Evolutionary conservation across 1,140 invertebrate species (phyloP).

Genomic region (Varroa destructor): DNA sequence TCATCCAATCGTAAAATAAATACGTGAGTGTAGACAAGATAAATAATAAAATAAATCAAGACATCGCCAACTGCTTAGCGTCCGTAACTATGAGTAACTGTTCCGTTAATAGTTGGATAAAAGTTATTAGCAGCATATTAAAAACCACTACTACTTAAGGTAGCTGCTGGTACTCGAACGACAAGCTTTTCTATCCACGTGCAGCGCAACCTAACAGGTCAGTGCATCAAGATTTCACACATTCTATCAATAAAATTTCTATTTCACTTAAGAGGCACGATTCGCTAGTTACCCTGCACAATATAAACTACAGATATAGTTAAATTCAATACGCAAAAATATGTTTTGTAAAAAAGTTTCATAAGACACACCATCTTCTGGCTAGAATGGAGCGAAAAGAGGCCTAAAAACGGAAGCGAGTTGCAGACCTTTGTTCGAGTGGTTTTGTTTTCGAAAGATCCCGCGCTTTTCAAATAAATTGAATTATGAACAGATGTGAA

Average conservation of each 20-base stretch:
- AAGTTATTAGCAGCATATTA: neutral
- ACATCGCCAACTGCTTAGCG: neutral
- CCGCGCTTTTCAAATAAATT: neutral
- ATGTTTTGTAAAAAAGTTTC: neutral
- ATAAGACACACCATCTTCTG: slow-evolving; percentile 7
- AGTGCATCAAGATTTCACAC: neutral
- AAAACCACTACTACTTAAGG: neutral
- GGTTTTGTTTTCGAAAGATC: slow-evolving; percentile 2
- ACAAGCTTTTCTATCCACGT: neutral
- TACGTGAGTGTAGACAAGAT: too few relatives aligned
- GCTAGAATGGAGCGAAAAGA: slow-evolving; percentile 16
- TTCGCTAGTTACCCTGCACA: neutral
- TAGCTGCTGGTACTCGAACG: neutral
- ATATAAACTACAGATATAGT: neutral
- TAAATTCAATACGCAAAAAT: neutral
- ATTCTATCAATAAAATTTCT: neutral
- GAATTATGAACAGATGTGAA: neutral
- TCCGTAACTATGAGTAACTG: neutral
- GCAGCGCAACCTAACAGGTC: neutral
- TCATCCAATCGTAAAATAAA: too few relatives aligned
- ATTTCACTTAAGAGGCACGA: neutral
- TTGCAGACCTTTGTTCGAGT: slow-evolving; percentile 1
- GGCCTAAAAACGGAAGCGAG: slow-evolving; percentile 16
- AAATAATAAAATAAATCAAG: neutral
- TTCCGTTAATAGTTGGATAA: neutral